Evolutionary conservation across 2,888 invertebrate species (phyloP), one percentile per base, ranked within the genome.

Genomic region (Elaeidobius kamerunicus): DNA sequence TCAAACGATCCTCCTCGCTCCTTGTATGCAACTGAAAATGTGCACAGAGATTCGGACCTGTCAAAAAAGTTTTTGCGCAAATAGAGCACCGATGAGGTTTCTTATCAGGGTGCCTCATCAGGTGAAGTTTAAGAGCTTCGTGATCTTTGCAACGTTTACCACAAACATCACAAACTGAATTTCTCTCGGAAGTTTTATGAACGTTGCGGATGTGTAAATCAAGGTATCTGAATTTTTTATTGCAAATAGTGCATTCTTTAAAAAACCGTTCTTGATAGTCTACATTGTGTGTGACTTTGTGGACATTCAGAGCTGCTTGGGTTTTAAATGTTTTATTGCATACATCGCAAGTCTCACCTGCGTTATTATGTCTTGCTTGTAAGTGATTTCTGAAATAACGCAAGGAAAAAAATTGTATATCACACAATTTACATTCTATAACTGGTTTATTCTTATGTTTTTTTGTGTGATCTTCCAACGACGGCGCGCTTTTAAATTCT

Each of bases 311-410:
- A 3, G 20, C 20, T 15, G 32, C 20, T 23, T 71, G 70, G 61
- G 76, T 76, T 67, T 75, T 76, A 57, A 78, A 79, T 14, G 77
- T 77, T 65, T 78, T 78, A 50, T 75, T 73, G 61, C 79, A 79
- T 7, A 73, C 73, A 42, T 75, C 73, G 62, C 79, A 79, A 50
- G 28, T 11, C 9, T 30, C n/a, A 11, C 15, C 19, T 1, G 32
- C 11, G 6, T 32, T 34, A 9, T 20, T 35, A 28, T 50, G 49
- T 35, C 36, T 50, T 9, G 35, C 14, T 12, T 36, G 19, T 36
- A 50, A 17, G 43, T 50, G 49, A 20, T 35, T 18, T 17, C 19
- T 34, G 15, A 35, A 35, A 15, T 51, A 17, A 2, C 30, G 38
- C 19, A 38, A 14, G 14, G n/a, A n/a, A 18, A 32, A 44, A 28